Conservation (phyloP, 1,140 invertebrate genomes). For the Subanguina moxae region DNA sequence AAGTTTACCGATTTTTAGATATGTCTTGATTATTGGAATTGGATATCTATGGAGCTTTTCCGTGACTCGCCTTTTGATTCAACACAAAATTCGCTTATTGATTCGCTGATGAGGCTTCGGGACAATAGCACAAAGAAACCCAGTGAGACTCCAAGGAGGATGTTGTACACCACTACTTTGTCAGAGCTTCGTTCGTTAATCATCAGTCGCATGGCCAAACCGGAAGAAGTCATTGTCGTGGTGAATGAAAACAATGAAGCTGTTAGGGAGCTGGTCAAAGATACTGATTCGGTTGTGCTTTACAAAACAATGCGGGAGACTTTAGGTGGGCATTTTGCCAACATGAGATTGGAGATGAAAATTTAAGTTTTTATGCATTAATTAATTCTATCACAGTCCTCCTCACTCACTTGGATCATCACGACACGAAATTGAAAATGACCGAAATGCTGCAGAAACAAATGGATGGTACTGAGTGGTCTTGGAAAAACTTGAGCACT, state of each 20-base stretch:
- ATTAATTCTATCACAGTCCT: conserved; percentile 68
- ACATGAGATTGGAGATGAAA: background rate
- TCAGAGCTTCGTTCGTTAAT: conserved; percentile 91
- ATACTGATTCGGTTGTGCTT: conserved; percentile 97
- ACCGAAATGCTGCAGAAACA: conserved; percentile 93
- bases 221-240: conserved; percentile 98
- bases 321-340: conserved; percentile 61
- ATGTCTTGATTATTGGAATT: conserved; percentile 97
- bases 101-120: conserved; percentile 21
- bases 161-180: conserved; percentile 74
- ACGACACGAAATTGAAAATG: conserved; percentile 97
- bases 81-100: conserved; percentile 62
- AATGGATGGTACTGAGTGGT: conserved; percentile 92
- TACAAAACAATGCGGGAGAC: conserved; percentile 99
- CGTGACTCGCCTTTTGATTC: conserved; percentile 65
- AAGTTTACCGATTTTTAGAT: conserved; percentile 35
- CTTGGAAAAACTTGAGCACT: conserved; percentile 95
- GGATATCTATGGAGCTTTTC: conserved; percentile 82
- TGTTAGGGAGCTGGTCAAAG: conserved; percentile 98
- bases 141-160: conserved; percentile 63
- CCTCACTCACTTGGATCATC: conserved; percentile 94
- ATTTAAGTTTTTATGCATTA: background rate
- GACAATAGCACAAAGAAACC: conserved; percentile 6
- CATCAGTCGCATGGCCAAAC: conserved; percentile 99
- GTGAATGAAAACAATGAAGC: conserved; percentile 99